Conservation (phyloP, 2,113 vertebrate genomes). For the Podarcis cretensis region DNA sequence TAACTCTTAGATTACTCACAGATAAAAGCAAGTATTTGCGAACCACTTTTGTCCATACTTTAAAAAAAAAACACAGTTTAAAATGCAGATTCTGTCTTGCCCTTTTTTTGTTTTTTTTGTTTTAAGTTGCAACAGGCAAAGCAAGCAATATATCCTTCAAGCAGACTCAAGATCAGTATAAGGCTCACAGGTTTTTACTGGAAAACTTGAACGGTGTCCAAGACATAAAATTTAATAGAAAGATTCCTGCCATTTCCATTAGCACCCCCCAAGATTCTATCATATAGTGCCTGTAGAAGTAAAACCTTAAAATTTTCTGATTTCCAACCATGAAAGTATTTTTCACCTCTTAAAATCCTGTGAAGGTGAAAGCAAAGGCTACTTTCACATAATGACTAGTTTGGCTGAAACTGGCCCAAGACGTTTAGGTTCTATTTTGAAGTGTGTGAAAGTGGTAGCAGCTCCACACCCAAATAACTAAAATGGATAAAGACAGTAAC, state of each 20-base stretch:
- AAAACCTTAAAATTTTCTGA: background rate
- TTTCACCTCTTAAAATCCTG: conserved; percentile 24
- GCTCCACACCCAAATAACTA: background rate
- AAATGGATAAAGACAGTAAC: background rate
- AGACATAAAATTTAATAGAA: conserved; percentile 40
- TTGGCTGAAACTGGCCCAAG: background rate
- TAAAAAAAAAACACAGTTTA: background rate
- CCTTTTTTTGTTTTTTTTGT: background rate
- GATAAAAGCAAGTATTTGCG: background rate
- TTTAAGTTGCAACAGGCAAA: background rate
- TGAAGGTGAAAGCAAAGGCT: conserved; percentile 40
- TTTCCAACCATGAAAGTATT: background rate
- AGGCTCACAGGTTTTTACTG: conserved; percentile 41
- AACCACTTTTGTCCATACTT: background rate
- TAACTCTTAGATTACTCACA: background rate
- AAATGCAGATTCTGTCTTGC: background rate
- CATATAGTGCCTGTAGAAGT: conserved; percentile 9
- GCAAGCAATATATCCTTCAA: background rate
- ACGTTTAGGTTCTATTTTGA: background rate
- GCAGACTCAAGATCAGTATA: conserved; percentile 22
- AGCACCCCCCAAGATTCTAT: background rate
- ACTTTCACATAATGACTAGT: background rate
- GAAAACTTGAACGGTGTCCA: conserved; percentile 42
- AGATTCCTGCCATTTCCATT: conserved; percentile 42
- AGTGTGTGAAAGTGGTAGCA: background rate